These are phyloP conservation scores for Echiichthys vipera DNA, from an alignment of 2,797 vertebrate genomes.

Conservation along the genomic window DNA sequence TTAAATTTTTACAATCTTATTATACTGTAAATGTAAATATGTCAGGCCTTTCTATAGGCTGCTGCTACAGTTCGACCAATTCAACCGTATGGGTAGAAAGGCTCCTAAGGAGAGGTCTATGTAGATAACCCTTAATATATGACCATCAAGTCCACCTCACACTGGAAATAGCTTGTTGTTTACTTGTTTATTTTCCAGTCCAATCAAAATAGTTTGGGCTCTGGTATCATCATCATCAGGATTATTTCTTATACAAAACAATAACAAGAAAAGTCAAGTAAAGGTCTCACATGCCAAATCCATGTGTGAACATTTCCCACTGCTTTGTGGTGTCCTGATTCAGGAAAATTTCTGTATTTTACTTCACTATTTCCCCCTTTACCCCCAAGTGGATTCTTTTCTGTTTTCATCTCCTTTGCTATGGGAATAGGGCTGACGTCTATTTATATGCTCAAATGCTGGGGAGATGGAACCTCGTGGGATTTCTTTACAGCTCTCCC, in stretches of 20 bases:
- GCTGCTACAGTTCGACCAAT: neutral
- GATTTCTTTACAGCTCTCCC: slow-evolving; percentile 72
- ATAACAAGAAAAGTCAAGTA: slow-evolving; percentile 19
- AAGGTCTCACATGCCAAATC: slow-evolving; percentile 39
- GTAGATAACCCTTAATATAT: neutral
- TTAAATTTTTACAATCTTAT: too few relatives aligned
- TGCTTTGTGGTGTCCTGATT: slow-evolving; percentile 65
- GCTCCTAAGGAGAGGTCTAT: neutral
- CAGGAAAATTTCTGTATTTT: slow-evolving; percentile 45
- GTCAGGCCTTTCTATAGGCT: neutral
- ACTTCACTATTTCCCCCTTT: slow-evolving; percentile 49
- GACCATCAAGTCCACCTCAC: neutral
- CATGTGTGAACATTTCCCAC: slow-evolving; percentile 35
- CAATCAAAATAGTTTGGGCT: neutral
- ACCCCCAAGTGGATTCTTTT: slow-evolving; percentile 63
- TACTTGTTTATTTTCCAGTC: neutral
- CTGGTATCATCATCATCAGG: neutral
- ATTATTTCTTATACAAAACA: neutral
- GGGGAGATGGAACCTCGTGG: slow-evolving; percentile 78
- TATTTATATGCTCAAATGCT: slow-evolving; percentile 84
- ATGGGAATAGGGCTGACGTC: slow-evolving; percentile 80
- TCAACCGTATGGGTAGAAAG: neutral
- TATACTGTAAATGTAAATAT: too few relatives aligned
- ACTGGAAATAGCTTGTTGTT: neutral
- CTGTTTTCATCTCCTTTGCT: slow-evolving; percentile 70